Conservation (phyloP, 2,797 vertebrate species). For the Sylvia borin region DNA sequence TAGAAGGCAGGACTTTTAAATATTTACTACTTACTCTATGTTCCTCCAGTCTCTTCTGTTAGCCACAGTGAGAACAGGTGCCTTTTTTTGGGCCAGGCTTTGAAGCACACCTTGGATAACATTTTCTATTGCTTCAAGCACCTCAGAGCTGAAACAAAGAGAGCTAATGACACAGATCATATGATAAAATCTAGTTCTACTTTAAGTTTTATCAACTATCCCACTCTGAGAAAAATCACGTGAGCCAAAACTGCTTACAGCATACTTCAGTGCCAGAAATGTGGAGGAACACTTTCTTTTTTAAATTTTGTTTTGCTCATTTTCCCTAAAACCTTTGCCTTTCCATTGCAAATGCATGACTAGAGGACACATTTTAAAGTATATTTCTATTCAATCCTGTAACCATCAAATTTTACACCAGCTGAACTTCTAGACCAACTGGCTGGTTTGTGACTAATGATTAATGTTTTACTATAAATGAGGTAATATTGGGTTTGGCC, state of each 20-base stretch:
- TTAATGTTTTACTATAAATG: constrained; percentile 70
- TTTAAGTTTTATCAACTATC: neutral
- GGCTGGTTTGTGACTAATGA: constrained; percentile 46
- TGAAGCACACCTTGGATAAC: constrained; percentile 82
- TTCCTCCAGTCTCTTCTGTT: constrained; percentile 89
- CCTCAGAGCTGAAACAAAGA: constrained; percentile 80
- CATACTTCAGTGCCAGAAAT: neutral
- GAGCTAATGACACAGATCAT: neutral
- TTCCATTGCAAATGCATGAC: constrained; percentile 7
- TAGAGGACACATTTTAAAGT: constrained; percentile 10
- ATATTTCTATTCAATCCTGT: constrained; percentile 20
- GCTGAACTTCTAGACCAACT: constrained; percentile 52
- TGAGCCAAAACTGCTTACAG: neutral
- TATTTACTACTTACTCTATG: constrained; percentile 81
- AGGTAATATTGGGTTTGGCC: constrained; percentile 71
- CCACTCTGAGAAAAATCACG: neutral
- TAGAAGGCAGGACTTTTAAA: neutral
- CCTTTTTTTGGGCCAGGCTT: constrained; percentile 84
- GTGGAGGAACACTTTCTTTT: neutral
- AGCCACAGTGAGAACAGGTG: constrained; percentile 83
- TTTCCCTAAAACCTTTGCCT: neutral
- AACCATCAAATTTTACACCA: constrained; percentile 27
- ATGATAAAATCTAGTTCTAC: neutral
- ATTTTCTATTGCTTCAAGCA: constrained; percentile 88
- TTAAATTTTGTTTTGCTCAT: neutral